Evolutionary conservation across 2,888 invertebrate genomes (phyloP).

Genomic region (Hydrotaea cyrtoneurina): DNA sequence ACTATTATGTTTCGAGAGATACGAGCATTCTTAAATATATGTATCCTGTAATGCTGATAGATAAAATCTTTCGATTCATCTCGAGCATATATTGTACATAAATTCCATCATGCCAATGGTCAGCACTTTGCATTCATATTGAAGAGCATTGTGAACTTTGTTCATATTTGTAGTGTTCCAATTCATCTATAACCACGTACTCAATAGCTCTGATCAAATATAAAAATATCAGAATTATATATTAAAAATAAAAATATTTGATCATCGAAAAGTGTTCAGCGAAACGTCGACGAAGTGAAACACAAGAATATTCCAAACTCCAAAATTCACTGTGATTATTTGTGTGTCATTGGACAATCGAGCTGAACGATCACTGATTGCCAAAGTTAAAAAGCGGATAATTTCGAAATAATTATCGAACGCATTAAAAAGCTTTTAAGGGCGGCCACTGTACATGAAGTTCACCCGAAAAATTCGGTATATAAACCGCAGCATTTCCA

Average conservation of each 20-base stretch:
- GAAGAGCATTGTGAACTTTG: background rate
- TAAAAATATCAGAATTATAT: background rate
- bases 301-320: background rate
- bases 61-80: too few species aligned
- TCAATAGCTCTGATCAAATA: background rate
- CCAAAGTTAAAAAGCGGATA: slow-evolving; percentile 71
- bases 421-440: slow-evolving; percentile 45
- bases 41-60: too few species aligned
- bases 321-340: background rate
- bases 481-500: slow-evolving; percentile 30
- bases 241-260: too few species aligned
- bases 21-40: too few species aligned
- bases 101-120: background rate
- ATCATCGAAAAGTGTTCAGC: too few species aligned
- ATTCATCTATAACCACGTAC: background rate
- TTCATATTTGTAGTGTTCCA: background rate
- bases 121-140: background rate
- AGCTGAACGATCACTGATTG: slow-evolving; percentile 76
- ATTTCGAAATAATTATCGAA: slow-evolving; percentile 73
- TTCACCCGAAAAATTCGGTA: slow-evolving; percentile 22
- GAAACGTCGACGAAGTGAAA: background rate
- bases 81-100: too few species aligned
- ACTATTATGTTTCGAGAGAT: too few species aligned
- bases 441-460: background rate
- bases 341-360: slow-evolving; percentile 71